Evolutionary conservation across 2,113 vertebrate species (phyloP).

Genomic region (Notechis scutatus): DNA sequence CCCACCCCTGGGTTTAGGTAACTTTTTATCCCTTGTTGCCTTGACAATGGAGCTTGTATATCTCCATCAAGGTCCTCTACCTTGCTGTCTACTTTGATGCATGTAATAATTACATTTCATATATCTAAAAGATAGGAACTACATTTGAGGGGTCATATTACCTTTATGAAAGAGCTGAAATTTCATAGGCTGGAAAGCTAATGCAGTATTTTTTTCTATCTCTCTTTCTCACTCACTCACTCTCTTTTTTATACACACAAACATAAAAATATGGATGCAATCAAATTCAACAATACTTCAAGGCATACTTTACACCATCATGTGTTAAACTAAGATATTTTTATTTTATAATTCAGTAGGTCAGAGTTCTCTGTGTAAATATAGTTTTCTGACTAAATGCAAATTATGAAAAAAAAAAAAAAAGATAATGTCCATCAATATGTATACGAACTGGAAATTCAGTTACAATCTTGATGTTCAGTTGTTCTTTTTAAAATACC

Average conservation of each 20-base stretch:
- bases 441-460: conserved; percentile 6
- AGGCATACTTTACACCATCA: conserved; percentile 8
- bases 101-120: background rate
- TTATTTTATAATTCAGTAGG: background rate
- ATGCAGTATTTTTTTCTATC: conserved; percentile 11
- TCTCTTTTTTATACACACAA: background rate
- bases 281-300: conserved; percentile 3
- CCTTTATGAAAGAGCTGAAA: background rate
- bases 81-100: background rate
- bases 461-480: background rate
- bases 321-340: conserved; percentile 5
- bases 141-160: background rate
- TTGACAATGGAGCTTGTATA: background rate
- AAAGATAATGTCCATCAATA: background rate
- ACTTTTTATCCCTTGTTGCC: background rate
- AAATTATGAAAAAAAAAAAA: background rate
- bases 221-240: background rate
- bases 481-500: background rate
- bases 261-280: background rate
- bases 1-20: background rate
- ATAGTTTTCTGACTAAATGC: background rate
- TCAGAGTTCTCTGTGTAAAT: background rate
- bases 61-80: background rate
- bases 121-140: conserved; percentile 17
- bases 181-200: background rate